phyloP scores from a whole-genome alignment of 2,888 invertebrate species.

The Muscina levida region DNA sequence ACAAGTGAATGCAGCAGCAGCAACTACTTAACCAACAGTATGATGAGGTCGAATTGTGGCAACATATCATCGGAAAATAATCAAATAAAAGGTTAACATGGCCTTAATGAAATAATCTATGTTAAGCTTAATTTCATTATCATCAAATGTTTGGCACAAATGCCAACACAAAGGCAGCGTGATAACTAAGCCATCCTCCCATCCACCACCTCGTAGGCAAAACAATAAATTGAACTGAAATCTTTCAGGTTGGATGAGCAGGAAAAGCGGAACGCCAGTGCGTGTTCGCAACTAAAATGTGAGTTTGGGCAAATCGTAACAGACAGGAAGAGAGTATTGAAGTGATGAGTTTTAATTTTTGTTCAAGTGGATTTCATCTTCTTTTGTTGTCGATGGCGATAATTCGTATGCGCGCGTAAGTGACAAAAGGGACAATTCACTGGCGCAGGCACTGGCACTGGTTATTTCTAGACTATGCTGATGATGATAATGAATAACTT shows the following conservation, averaged over 20 bases:
- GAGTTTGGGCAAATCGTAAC: not conserved
- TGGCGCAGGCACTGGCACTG: not conserved
- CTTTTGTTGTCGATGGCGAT: constrained; percentile 50
- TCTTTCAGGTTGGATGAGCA: not conserved
- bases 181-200: not conserved
- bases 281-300: not conserved
- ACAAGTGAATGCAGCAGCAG: too few species aligned
- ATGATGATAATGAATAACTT: not conserved
- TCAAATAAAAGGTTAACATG: constrained; percentile 57
- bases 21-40: too few species aligned
- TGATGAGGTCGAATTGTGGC: constrained; percentile 53
- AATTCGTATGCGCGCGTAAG: constrained; percentile 49
- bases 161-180: not conserved
- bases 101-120: constrained; percentile 61
- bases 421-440: constrained; percentile 49
- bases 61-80: constrained; percentile 62
- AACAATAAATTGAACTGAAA: not conserved
- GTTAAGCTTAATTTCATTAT: constrained; percentile 63
- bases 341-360: constrained; percentile 66
- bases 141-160: constrained; percentile 9
- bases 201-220: not conserved
- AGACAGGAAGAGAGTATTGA: constrained; percentile 42
- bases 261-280: not conserved
- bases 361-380: constrained; percentile 62
- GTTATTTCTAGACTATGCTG: not conserved